Percentiles rank a stretch among this genome's conserved stretches.
These are phyloP conservation scores for Condylostylus longicornis DNA, from an alignment of 1,140 invertebrate genomes.

Conservation along the genomic window DNA sequence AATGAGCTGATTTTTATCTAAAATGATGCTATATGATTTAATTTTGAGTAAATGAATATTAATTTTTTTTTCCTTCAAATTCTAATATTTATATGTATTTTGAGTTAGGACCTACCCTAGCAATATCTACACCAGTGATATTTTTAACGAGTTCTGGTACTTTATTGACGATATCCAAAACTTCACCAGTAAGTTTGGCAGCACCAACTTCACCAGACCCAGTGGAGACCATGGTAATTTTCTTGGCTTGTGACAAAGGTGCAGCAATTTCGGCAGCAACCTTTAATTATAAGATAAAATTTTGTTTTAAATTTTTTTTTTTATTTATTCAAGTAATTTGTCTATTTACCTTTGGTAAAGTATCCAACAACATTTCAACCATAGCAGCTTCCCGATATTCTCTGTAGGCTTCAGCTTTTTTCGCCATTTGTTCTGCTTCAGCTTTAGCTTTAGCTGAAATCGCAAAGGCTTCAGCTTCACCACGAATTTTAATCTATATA, in stretches of 20 bases:
- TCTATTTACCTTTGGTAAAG: slow-evolving; percentile 78
- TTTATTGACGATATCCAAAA: slow-evolving; percentile 78
- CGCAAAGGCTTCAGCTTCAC: slow-evolving; percentile 86
- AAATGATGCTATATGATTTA: not conserved
- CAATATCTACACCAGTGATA: slow-evolving; percentile 84
- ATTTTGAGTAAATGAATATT: not conserved
- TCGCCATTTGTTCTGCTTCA: slow-evolving; percentile 90
- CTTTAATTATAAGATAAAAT: slow-evolving; percentile 35
- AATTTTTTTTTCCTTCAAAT: not conserved
- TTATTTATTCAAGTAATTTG: not conserved
- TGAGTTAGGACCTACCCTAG: slow-evolving; percentile 48
- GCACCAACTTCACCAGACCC: slow-evolving; percentile 86
- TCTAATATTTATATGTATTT: slow-evolving; percentile 27
- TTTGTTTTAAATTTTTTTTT: not conserved
- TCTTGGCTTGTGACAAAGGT: slow-evolving; percentile 80
- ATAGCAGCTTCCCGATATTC: slow-evolving; percentile 93
- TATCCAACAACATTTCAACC: slow-evolving; percentile 93
- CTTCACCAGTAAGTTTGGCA: slow-evolving; percentile 83
- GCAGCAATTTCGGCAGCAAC: slow-evolving; percentile 90
- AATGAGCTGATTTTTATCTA: not conserved
- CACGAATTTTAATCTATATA: slow-evolving; percentile 37
- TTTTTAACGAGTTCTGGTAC: slow-evolving; percentile 79
- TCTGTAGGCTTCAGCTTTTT: slow-evolving; percentile 91
- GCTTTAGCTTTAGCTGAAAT: slow-evolving; percentile 87
- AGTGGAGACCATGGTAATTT: slow-evolving; percentile 87